A percentile compares a stretch with the other conserved stretches of the same genome.
Conservation (phyloP, 92 coral and sea anemone species). For the Porites evermanni region DNA sequence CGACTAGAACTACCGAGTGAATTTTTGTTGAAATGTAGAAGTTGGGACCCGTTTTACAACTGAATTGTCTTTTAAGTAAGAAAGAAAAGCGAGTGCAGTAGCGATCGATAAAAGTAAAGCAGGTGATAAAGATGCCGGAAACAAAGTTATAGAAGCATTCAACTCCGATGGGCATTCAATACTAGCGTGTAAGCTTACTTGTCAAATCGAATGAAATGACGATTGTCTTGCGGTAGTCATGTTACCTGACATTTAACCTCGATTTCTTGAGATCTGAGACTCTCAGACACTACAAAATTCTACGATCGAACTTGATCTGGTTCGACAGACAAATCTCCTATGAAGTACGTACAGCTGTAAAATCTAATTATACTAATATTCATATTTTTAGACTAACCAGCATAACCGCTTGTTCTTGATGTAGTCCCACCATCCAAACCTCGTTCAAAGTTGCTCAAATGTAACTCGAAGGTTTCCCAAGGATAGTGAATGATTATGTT, state of each 20-base stretch:
- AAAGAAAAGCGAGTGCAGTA: not conserved
- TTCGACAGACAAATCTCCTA: not conserved
- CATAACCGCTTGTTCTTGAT: conserved; percentile 46
- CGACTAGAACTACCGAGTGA: not conserved
- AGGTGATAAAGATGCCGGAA: conserved; percentile 10
- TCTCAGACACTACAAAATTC: not conserved
- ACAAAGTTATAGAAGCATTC: not conserved
- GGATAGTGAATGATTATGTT: conserved; percentile 29
- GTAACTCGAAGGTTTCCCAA: conserved; percentile 29
- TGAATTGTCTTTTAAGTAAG: not conserved
- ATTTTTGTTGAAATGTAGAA: not conserved
- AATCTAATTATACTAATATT: not conserved
- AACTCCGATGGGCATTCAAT: no score
- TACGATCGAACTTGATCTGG: not conserved
- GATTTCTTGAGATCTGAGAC: not conserved
- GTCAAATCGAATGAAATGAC: no score
- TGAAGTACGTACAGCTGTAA: conserved; percentile 17
- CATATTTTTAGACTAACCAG: conserved; percentile 28
- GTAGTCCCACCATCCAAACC: conserved; percentile 44
- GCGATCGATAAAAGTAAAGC: not conserved
- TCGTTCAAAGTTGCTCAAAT: conserved; percentile 15
- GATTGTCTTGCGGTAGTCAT: not conserved
- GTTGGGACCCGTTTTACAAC: not conserved
- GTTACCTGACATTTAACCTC: conserved; percentile 32
- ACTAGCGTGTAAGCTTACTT: no score